Evolutionary conservation across 2,113 vertebrate genomes (phyloP), one percentile per base, ranked within the genome.

Genomic region (Cyprinus carpio): DNA sequence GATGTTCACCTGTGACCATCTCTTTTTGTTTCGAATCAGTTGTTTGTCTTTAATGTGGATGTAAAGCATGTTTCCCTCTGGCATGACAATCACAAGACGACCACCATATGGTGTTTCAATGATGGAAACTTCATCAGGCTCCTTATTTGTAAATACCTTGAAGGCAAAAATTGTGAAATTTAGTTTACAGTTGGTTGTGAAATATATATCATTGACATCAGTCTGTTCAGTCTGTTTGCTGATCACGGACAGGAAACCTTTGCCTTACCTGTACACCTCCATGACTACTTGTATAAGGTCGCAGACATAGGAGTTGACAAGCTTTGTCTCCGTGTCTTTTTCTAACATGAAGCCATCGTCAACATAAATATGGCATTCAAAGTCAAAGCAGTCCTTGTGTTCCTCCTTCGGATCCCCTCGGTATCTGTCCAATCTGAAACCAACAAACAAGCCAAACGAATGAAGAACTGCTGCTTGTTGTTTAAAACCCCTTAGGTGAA

Each of bases 1-100:
- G 62, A 58, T 1, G 6, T n/a, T 31, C 87, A 96, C 95, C 93
- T 96, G 95, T 29, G 95, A 96, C 95, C 95, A 96, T 88, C 95
- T 91, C 85, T 96, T 96, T 88, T 95, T 96, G 91, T 96, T 93
- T 80, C 94, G 91, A 86, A 96, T 96, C 56, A 88, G 90, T 8
- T 0, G 0, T 83, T 96, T 96, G 88, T 96, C 94, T 88, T 96
- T 96, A 0, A 96, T 89, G 81, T 96, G 94, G 86, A 96, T 1
- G 78, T 90, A 94, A 12, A 96, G 87, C 93, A 93, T 94, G 87
- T 96, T 96, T 74, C 94, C 94, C 46, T 95, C 93, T 49, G 95
- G 95, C 90, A 96, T 85, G 4, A 94, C 91, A 84, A 94, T 93
- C 82, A 90, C 88, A 69, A 96, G 87, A 79, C 94, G 92, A 49